Base-by-base conservation (phyloP, 2,888 invertebrate genomes). In the Smittia sp. region DNA sequence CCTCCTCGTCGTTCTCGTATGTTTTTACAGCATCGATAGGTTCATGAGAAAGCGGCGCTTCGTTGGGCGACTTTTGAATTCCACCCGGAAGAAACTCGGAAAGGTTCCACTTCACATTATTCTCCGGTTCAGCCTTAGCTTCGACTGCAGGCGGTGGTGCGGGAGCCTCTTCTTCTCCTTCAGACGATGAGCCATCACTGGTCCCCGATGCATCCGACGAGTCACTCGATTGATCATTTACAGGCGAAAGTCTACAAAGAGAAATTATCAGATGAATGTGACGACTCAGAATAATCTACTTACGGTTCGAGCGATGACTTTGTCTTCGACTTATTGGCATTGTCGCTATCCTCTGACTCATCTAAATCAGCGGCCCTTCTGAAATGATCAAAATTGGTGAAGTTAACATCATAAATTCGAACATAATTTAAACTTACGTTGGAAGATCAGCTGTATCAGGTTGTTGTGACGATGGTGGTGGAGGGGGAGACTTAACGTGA, bases 321-420 rank as follows among this genome's bases (percentile, higher is more conserved):
- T 52, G 69, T 52, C 25, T 69, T 69, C 4, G 69, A 18, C 27
- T 69, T 69, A 39, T 20, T 41, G 11, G 92, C 91, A 79, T 92
- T 92, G 77, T 93, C 92, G 78, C 92, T 92, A 80, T 92, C 92
- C 46, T 92, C 58, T 18, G 92, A 91, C 74, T 92, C 81, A 75
- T 88, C 88, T 77, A 92, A 85, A 83, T 92, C 92, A 80, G 88
- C 88, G 77, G 88, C 81, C 78, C 85, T 84, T 72, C 86, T 86
- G 82, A n/a, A 83, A 83, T 76, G 76, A 74, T 76, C 77, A 77
- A 74, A 72, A 27, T 22, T 15, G 46, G n/a, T 46, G n/a, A 20
- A 62, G 11, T 20, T 62, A 62, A 62, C 22, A 22, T 20, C 15
- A 6, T 54, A 54, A 4, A 22, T 38, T 38, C 38, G 38, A 46